phyloP scores from a whole-genome alignment of 2,888 invertebrate genomes.

The Anagyrus pseudococci region DNA sequence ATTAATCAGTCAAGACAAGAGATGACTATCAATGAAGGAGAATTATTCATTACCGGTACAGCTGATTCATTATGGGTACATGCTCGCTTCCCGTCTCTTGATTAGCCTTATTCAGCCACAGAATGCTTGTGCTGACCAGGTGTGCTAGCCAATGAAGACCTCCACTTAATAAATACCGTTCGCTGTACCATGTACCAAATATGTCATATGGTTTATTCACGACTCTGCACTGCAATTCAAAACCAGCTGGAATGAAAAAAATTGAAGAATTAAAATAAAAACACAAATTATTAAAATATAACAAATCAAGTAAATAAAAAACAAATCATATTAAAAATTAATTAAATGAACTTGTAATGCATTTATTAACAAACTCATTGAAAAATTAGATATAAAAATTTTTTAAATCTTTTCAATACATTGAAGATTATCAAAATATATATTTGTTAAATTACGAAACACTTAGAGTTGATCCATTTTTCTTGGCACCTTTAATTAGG shows the following conservation, averaged over 20 bases:
- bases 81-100: conserved; percentile 82
- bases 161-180: conserved; percentile 80
- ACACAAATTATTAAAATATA: too few relatives aligned
- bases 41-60: conserved; percentile 62
- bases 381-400: too few relatives aligned
- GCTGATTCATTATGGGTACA: conserved; percentile 76
- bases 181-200: conserved; percentile 89
- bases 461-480: conserved; percentile 44
- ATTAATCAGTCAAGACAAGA: conserved; percentile 3
- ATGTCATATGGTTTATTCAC: conserved; percentile 86
- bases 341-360: too few relatives aligned
- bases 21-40: conserved; percentile 6
- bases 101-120: conserved; percentile 84
- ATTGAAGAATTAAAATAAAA: neutral
- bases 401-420: neutral
- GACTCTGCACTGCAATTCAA: conserved; percentile 75
- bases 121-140: conserved; percentile 74
- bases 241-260: conserved; percentile 65
- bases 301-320: too few relatives aligned
- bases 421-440: neutral
- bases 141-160: conserved; percentile 82
- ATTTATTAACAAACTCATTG: too few relatives aligned
- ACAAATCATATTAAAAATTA: too few relatives aligned
- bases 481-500: conserved; percentile 43
- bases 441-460: conserved; percentile 5